Base-by-base conservation (phyloP, 2,888 invertebrate genomes). In the Ischnus inquisitorius region DNA sequence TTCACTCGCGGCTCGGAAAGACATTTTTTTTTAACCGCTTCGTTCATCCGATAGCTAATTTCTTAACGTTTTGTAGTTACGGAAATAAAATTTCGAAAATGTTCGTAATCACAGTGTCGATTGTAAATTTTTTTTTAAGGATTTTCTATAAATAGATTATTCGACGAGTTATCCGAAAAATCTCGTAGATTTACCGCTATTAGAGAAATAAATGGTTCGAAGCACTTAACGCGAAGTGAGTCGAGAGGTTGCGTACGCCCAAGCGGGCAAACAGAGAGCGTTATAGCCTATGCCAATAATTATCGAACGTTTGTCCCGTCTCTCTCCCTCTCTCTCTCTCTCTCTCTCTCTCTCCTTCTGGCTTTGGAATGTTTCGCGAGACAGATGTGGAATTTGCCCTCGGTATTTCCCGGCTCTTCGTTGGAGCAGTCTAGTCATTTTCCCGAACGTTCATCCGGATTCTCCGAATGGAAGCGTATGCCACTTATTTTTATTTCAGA, bases 211-310 rank as follows among this genome's bases (percentile, higher is more conserved):
- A 51, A 54, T 39, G 39, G 54, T 39, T 54, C 6, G 51, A 19
- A 39, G 69, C 39, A 51, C 28, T 68, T 48, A 1, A 5, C 2
- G 54, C 54, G 48, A 16, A 43, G 62, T 12, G 19, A 65, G 41
- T n/a, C 39, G 39, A 41, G 19, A 25, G 12, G 22, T 22, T 71
- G 41, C 57, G 54, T 41, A 22, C 34, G n/a, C 51, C 34, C 69
- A 54, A 16, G 10, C 22, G 25, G 54, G n/a, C 54, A 76, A 76
- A 54, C 48, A 25, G 57, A 57, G 67, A 57, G n/a, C 43, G 54
- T 54, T 60, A 28, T 46, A 39, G 25, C 25, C 65, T 72, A 79
- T 72, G 54, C 57, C 54, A 46, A 80, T 74, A 68, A 75, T 80
- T 74, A 72, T 72, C 22, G 41, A 8, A 25, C 43, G 54, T 51